These are phyloP conservation scores for Pempheris klunzingeri DNA, from an alignment of 2,797 vertebrate genomes.

Conservation along the genomic window DNA sequence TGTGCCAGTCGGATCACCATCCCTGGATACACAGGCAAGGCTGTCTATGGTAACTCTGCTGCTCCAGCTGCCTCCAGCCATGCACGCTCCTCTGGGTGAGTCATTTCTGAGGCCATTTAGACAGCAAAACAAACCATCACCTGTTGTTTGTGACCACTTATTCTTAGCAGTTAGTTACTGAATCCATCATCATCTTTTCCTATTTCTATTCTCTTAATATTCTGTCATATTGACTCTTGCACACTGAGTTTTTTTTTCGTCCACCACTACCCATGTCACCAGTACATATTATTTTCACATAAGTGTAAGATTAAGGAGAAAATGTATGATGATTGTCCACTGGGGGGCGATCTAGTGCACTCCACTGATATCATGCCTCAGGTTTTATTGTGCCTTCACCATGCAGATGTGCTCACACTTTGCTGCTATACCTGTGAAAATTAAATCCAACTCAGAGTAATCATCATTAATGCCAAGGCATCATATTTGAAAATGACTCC, in stretches of 20 bases:
- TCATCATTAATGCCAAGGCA: neutral
- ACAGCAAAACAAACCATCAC: constrained; percentile 1
- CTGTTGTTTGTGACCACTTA: neutral
- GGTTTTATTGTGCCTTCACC: neutral
- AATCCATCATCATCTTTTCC: neutral
- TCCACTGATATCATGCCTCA: constrained; percentile 12
- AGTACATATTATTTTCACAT: neutral
- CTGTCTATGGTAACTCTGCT: constrained; percentile 80
- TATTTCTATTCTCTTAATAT: neutral
- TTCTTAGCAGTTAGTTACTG: neutral
- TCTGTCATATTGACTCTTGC: neutral
- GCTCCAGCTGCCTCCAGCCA: constrained; percentile 71
- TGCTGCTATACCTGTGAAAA: constrained; percentile 20
- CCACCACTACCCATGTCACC: neutral
- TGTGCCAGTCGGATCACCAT: constrained; percentile 83
- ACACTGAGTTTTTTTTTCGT: neutral
- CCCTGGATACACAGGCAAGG: constrained; percentile 86
- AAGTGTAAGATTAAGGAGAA: neutral
- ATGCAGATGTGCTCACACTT: neutral
- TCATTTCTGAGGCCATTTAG: constrained; percentile 16
- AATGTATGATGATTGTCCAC: constrained; percentile 51
- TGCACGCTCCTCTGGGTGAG: constrained; percentile 80
- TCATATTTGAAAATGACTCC: neutral
- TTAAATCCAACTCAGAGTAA: constrained; percentile 12
- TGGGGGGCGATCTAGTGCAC: constrained; percentile 72